Evolutionary conservation across 1,140 invertebrate species (phyloP), one percentile per base, ranked within the genome.

Genomic region (Yoshiicerus persimilis): DNA sequence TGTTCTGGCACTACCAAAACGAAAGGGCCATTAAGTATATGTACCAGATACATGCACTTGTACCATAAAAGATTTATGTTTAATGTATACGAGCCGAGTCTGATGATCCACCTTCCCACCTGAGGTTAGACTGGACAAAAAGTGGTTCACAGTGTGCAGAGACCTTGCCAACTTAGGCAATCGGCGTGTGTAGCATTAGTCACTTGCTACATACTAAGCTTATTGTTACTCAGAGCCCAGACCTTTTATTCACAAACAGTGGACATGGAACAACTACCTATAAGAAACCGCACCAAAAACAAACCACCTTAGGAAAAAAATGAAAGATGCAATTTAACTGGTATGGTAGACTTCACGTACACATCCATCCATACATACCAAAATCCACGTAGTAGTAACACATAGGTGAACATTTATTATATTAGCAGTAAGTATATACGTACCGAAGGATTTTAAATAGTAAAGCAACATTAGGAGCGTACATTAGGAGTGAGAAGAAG

Each of bases 81-180:
- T 20, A 36, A n/a, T 38, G 32, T 36, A 5, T 80, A 25, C 20
- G 25, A 64, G 62, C 62, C 62, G 27, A 20, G 32, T 80, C n/a
- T 80, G 75, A 80, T 80, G 75, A 84, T 47, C 38, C 83, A 56
- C 80, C 80, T 84, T 41, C 84, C 84, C 84, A 86, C 84, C 84
- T 86, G 84, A 86, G 84, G 84, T 86, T 86, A 86, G 47, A 64
- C 41, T 27, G 84, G 56, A 56, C 84, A 86, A 86, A 86, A 86
- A 86, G 84, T 86, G 84, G 84, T 86, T 86, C 84, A 86, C 84
- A 62, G 32, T 84, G 56, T 38, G 38, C 34, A 47, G 4, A 86
- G 84, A 86, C 84, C 47, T 86, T 86, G 84, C 84, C 84, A 86
- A 86, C 84, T 86, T 56, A 20, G 83, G 83, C 38, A 62, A 84